Evolutionary conservation across 2,888 invertebrate genomes (phyloP), one percentile per base, ranked within the genome.

Genomic region (Mantis religiosa): DNA sequence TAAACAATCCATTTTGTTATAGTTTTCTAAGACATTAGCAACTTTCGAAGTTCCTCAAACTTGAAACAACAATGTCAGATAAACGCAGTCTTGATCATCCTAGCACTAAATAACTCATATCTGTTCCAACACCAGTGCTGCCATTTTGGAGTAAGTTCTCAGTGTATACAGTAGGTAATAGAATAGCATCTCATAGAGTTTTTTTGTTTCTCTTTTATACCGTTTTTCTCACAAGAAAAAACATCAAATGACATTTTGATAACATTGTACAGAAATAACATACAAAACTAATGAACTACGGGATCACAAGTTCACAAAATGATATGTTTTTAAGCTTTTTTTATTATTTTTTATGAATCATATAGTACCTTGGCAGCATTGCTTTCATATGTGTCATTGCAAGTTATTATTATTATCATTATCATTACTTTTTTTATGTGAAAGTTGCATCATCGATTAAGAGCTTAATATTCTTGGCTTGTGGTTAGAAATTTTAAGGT

Each of bases 271-370:
- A 89, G 89, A 90, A 90, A 89, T 89, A 87, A 90, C 90, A 90
- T 90, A 90, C 89, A 90, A 90, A 90, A 90, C 90, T 90, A 90
- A 90, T 88, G 54, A 71, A 85, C 90, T 90, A 90, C 90, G 85
- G 90, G 88, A 85, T 82, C 82, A 89, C 88, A 89, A 87, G 88
- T 90, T 84, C 90, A 89, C 87, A 90, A 90, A 90, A 90, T 90
- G 90, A 90, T 90, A 90, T 90, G 90, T 90, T 90, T 89, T 88
- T 71, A 89, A 88, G 86, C 88, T 85, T 84, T 81, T 87, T 81
- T 87, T 30, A 34, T 81, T 71, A 87, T 87, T 71, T 71, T 71
- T 87, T 85, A 86, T 20, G 86, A 47, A 81, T 86, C 81, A 14
- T 71, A 71, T 86, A 41, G 41, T 41, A 81, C 28, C 28, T 28